Percentiles rank a stretch among this genome's conserved stretches.
Evolutionary conservation across 2,797 vertebrate species (phyloP).

Genomic region (Pempheris klunzingeri): DNA sequence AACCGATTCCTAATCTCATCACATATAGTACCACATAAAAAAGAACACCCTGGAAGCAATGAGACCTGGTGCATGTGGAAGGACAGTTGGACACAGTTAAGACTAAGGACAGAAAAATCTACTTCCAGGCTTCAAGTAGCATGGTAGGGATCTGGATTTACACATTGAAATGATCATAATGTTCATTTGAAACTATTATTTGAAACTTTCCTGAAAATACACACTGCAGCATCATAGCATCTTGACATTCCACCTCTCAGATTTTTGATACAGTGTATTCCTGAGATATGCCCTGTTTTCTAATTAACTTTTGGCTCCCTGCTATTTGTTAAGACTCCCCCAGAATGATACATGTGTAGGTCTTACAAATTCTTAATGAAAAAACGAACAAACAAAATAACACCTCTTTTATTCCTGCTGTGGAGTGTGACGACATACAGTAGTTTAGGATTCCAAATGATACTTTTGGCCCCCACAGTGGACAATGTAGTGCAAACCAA

Average conservation of each 20-base stretch:
- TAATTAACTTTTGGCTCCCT: constrained; percentile 30
- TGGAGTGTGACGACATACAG: background rate
- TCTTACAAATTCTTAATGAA: background rate
- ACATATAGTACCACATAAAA: constrained; percentile 13
- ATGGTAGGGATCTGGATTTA: constrained; percentile 17
- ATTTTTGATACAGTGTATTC: constrained; percentile 52
- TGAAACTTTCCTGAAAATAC: constrained; percentile 36
- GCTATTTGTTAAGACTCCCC: constrained; percentile 18
- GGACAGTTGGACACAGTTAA: background rate
- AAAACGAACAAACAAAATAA: background rate
- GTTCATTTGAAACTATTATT: constrained; percentile 19
- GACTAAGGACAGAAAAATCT: constrained; percentile 17
- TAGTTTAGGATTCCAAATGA: background rate
- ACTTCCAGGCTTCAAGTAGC: constrained; percentile 41
- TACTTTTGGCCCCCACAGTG: background rate
- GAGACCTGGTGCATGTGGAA: background rate
- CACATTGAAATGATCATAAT: constrained; percentile 16
- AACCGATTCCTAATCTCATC: background rate
- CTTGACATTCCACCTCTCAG: constrained; percentile 27
- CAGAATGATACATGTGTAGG: constrained; percentile 20
- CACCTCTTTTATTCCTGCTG: background rate
- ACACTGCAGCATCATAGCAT: constrained; percentile 43
- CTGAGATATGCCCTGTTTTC: constrained; percentile 66
- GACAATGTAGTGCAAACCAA: constrained; percentile 6
- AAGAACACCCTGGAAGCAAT: constrained; percentile 18